Evolutionary conservation across 1,140 invertebrate genomes (phyloP).

Genomic region (Drosophila albomicans): DNA sequence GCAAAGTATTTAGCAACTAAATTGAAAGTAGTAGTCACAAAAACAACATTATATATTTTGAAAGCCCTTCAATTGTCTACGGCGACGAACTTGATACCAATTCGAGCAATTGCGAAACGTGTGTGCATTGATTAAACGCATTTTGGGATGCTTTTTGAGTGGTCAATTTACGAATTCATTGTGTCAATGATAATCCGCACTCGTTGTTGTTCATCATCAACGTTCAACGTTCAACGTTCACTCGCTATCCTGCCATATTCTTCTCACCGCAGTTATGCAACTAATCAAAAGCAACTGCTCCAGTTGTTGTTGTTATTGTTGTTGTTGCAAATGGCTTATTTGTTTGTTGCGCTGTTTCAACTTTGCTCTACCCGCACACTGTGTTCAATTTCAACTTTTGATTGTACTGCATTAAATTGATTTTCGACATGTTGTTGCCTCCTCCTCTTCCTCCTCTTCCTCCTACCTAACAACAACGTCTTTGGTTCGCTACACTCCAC

Average conservation of each 20-base stretch:
- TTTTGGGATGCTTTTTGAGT: background rate
- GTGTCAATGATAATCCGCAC: constrained; percentile 12
- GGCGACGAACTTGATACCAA: background rate
- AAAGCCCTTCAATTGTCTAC: background rate
- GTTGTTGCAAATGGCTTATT: constrained; percentile 13
- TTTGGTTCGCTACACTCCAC: constrained; percentile 13
- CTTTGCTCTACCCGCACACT: constrained; percentile 47
- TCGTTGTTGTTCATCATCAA: constrained; percentile 16
- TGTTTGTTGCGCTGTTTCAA: constrained; percentile 51
- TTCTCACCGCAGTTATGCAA: constrained; percentile 40
- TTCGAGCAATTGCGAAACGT: background rate
- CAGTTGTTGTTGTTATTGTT: background rate
- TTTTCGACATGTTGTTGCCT: constrained; percentile 60
- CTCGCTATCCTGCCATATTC: constrained; percentile 25
- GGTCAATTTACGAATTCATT: background rate
- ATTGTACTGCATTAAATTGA: constrained; percentile 82
- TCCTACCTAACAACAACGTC: constrained; percentile 3
- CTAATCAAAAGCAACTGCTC: constrained; percentile 55
- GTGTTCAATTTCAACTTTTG: constrained; percentile 72
- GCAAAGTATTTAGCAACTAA: background rate
- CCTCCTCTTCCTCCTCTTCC: background rate
- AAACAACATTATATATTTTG: background rate
- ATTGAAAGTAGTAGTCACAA: background rate
- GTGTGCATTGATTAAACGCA: background rate
- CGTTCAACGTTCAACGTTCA: background rate